Conservation (phyloP, 2,797 vertebrate genomes). For the Threskiornis aethiopicus region DNA sequence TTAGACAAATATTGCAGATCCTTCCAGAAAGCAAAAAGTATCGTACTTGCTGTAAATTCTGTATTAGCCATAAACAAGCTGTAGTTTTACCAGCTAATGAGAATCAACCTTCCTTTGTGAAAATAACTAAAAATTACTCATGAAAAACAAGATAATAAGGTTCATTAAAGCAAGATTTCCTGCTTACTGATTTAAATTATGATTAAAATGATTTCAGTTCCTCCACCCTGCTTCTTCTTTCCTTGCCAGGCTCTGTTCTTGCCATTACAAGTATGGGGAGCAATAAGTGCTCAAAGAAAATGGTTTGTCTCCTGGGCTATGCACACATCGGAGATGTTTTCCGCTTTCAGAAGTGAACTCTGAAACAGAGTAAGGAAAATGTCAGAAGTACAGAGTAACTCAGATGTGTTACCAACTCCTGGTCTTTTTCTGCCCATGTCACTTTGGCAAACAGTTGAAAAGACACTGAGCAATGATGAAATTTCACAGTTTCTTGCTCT, state of each 20-base stretch:
- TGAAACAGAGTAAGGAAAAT: background rate
- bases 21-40: background rate
- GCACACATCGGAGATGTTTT: background rate
- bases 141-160: background rate
- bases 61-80: background rate
- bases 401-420: background rate
- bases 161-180: background rate
- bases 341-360: background rate
- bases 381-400: background rate
- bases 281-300: background rate
- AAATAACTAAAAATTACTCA: background rate
- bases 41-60: background rate
- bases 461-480: background rate
- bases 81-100: background rate
- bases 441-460: background rate
- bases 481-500: rapidly evolving
- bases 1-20: background rate
- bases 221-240: background rate
- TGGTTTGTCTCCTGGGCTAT: background rate
- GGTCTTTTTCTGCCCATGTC: background rate
- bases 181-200: background rate
- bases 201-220: background rate
- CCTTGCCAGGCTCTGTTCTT: background rate
- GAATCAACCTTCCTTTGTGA: background rate
- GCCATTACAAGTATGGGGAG: background rate